Percentiles rank a stretch among this genome's conserved stretches.
Evolutionary conservation across 2,113 vertebrate genomes (phyloP).

Genomic region (Myiozetetes cayanensis): DNA sequence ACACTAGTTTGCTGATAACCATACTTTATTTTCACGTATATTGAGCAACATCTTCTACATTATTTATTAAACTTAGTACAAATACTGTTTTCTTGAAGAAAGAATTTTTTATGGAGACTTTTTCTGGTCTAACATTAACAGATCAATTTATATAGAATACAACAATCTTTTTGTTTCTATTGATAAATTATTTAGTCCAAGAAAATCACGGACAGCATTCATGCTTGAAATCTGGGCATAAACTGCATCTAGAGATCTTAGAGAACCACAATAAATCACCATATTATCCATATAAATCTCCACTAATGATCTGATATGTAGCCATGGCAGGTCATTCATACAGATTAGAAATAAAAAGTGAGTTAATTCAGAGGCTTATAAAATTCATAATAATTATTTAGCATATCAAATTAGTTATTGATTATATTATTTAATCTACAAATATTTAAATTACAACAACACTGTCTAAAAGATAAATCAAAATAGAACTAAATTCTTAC

Average conservation of each 20-base stretch:
- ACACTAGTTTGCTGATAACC: background rate
- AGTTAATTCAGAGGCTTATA: background rate
- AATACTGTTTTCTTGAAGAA: background rate
- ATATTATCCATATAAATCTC: constrained; percentile 24
- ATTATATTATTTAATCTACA: background rate
- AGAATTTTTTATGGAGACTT: background rate
- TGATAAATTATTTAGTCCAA: constrained; percentile 27
- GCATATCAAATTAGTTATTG: background rate
- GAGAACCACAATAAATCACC: constrained; percentile 19
- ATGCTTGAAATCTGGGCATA: constrained; percentile 20
- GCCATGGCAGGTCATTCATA: constrained; percentile 13
- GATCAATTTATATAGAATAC: background rate
- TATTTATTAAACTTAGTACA: background rate
- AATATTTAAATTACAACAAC: background rate
- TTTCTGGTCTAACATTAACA: background rate
- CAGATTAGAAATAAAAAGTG: constrained; percentile 38
- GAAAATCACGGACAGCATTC: background rate
- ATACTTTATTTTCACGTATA: background rate
- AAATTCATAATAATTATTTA: background rate
- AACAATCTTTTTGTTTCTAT: constrained; percentile 14
- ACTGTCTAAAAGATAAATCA: background rate
- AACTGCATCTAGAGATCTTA: background rate
- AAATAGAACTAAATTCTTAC: background rate
- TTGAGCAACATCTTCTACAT: background rate
- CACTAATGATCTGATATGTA: constrained; percentile 6